Evolutionary conservation across 2,113 vertebrate species (phyloP).

Genomic region (Garra rufa): DNA sequence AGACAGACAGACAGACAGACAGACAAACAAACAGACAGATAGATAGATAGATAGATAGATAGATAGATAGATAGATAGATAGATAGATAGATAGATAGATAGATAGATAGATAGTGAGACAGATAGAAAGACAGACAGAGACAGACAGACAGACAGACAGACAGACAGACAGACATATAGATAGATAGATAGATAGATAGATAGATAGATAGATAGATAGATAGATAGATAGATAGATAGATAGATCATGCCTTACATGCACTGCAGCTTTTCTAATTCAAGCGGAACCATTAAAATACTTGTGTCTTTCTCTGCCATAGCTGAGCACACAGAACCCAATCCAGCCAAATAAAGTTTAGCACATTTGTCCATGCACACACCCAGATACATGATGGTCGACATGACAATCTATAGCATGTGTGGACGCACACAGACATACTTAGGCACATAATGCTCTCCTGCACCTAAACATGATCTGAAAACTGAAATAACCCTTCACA

Average conservation of each 20-base stretch:
- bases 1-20: neutral
- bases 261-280: conserved; percentile 13
- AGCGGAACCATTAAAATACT: neutral
- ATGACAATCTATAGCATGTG: conserved; percentile 4
- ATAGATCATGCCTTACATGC: conserved; percentile 47
- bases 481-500: neutral
- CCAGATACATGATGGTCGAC: neutral
- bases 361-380: conserved; percentile 24
- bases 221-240: neutral
- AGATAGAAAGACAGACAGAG: neutral
- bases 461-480: conserved; percentile 3
- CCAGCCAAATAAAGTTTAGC: conserved; percentile 26
- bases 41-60: neutral
- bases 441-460: neutral
- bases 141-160: neutral
- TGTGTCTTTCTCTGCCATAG: neutral
- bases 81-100: neutral
- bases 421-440: neutral
- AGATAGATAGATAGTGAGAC: neutral
- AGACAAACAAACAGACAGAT: neutral
- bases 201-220: neutral
- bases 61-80: neutral
- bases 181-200: neutral
- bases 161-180: neutral
- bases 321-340: conserved; percentile 27